These are phyloP conservation scores for Conopomorpha cramerella DNA, from an alignment of 1,140 invertebrate genomes.

Conservation along the genomic window DNA sequence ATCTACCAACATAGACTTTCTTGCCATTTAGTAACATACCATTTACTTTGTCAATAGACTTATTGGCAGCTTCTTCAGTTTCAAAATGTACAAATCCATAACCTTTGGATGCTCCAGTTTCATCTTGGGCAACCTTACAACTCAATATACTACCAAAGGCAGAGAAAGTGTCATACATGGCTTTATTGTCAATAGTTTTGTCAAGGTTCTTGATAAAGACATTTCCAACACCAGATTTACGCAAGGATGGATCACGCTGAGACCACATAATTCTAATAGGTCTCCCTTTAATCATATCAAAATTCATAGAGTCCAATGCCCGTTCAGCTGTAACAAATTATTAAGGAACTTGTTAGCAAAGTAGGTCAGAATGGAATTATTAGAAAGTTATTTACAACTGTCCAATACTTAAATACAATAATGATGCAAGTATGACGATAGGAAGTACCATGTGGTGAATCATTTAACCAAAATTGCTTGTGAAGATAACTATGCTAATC, in stretches of 20 bases:
- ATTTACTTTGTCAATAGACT: slow-evolving; percentile 96
- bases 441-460: too few relatives aligned
- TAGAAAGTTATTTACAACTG: too few relatives aligned
- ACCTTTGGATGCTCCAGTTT: slow-evolving; percentile 93
- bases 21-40: slow-evolving; percentile 75
- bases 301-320: slow-evolving; percentile 99
- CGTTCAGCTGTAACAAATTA: slow-evolving; percentile 87
- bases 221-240: slow-evolving; percentile 98
- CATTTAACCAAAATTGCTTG: too few relatives aligned
- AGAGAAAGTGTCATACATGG: slow-evolving; percentile 99
- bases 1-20: slow-evolving; percentile 96
- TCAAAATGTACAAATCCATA: slow-evolving; percentile 99
- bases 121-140: slow-evolving; percentile 98
- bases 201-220: slow-evolving; percentile 99
- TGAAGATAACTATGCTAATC: too few relatives aligned
- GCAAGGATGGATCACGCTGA: slow-evolving; percentile 96
- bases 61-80: slow-evolving; percentile 97
- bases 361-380: too few relatives aligned
- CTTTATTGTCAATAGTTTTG: slow-evolving; percentile 98
- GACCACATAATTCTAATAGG: slow-evolving; percentile 99
- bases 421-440: too few relatives aligned
- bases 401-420: too few relatives aligned
- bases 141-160: slow-evolving; percentile 99
- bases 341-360: too few relatives aligned
- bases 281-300: slow-evolving; percentile 95